phyloP scores from a whole-genome alignment of 2,888 invertebrate genomes.

The Callyntrura sp. region DNA sequence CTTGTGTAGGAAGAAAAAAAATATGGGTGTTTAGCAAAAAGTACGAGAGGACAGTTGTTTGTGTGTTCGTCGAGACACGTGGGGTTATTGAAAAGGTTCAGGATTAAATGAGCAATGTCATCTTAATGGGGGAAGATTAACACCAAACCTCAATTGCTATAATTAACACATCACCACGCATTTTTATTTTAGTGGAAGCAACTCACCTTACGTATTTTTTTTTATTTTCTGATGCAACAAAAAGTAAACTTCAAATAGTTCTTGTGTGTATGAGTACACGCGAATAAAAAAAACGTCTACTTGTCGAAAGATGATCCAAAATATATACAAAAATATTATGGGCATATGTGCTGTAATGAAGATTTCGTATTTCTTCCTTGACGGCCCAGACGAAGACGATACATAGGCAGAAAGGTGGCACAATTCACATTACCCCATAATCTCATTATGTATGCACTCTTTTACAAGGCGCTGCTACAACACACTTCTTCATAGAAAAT shows the following conservation, averaged over 20 bases:
- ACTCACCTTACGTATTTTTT: too few species aligned
- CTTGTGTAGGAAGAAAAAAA: not conserved
- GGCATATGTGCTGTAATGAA: not conserved
- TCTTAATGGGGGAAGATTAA: not conserved
- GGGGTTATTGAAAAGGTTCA: not conserved
- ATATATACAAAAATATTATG: too few species aligned
- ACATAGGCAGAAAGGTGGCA: too few species aligned
- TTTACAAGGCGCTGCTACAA: too few species aligned
- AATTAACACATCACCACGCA: conserved; percentile 6
- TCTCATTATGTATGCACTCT: too few species aligned
- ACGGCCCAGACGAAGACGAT: not conserved
- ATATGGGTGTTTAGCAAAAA: not conserved
- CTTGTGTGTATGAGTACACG: too few species aligned
- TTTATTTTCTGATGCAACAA: too few species aligned
- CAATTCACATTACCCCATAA: too few species aligned
- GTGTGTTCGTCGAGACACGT: not conserved
- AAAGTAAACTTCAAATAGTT: too few species aligned
- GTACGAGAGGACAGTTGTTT: not conserved
- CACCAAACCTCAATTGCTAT: not conserved
- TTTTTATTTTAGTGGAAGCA: conserved; percentile 2
- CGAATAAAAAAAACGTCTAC: too few species aligned
- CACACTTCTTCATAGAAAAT: too few species aligned
- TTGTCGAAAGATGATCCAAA: too few species aligned
- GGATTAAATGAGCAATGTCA: not conserved
- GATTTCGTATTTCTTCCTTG: conserved; percentile 26